Evolutionary conservation across 2,797 vertebrate genomes (phyloP).

Genomic region (Borostomias antarcticus): DNA sequence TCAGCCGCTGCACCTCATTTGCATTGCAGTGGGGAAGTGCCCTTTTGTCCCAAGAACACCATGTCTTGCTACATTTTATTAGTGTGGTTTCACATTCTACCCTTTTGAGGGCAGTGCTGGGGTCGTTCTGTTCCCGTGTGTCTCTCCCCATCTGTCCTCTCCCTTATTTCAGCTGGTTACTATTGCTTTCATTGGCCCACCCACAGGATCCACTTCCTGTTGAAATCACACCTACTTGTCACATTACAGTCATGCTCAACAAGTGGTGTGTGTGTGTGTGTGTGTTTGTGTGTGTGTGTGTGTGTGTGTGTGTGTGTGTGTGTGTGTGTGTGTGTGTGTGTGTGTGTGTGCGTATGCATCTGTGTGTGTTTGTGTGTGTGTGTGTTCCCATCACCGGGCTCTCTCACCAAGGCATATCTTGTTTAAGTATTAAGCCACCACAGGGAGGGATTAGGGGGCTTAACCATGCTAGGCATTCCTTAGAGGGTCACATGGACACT

Average conservation of each 20-base stretch:
- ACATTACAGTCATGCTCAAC: neutral
- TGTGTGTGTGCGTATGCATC: neutral
- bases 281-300: neutral
- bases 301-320: slow-evolving; percentile 2
- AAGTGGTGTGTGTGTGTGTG: neutral
- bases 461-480: slow-evolving; percentile 65
- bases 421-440: slow-evolving; percentile 62
- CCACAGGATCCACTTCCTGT: neutral
- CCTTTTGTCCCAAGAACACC: slow-evolving; percentile 56
- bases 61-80: slow-evolving; percentile 44
- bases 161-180: neutral
- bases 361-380: slow-evolving; percentile 1
- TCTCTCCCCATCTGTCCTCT: neutral
- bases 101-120: slow-evolving; percentile 11
- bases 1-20: slow-evolving; percentile 54
- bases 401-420: slow-evolving; percentile 47
- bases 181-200: neutral
- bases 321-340: neutral
- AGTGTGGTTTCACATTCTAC: slow-evolving; percentile 47
- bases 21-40: slow-evolving; percentile 53
- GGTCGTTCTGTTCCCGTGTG: neutral
- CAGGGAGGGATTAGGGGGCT: slow-evolving; percentile 69
- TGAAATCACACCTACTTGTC: neutral
- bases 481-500: slow-evolving; percentile 63
- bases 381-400: neutral